Evolutionary conservation across 2,797 vertebrate species (phyloP).

Genomic region (Menidia menidia): DNA sequence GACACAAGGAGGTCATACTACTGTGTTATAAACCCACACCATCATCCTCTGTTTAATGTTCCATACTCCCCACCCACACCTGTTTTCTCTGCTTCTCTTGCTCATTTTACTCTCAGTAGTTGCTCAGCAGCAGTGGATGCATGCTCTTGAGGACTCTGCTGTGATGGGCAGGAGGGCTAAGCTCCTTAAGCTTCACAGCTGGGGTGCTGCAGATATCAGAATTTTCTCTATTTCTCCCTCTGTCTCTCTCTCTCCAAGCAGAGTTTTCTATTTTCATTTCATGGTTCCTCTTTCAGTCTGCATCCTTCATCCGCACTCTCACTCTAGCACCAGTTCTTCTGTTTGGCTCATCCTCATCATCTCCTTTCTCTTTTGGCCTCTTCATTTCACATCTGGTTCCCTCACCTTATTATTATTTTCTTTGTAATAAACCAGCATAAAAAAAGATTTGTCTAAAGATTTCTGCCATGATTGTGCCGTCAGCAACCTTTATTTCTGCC

Average conservation of each 20-base stretch:
- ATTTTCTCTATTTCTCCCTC: constrained; percentile 56
- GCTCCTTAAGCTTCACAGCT: constrained; percentile 77
- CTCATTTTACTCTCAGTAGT: constrained; percentile 55
- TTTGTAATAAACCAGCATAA: constrained; percentile 46
- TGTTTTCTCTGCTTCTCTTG: constrained; percentile 40
- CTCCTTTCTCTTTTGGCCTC: constrained; percentile 46
- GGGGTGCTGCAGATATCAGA: constrained; percentile 73
- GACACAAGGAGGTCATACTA: neutral
- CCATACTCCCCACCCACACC: constrained; percentile 30
- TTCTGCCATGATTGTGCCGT: constrained; percentile 50
- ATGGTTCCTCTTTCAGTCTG: constrained; percentile 55
- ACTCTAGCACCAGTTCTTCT: constrained; percentile 25
- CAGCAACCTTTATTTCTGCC: constrained; percentile 33
- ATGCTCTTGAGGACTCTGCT: constrained; percentile 66
- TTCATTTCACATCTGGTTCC: constrained; percentile 34
- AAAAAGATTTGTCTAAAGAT: constrained; percentile 55
- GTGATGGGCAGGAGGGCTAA: constrained; percentile 71
- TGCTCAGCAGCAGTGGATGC: constrained; percentile 60
- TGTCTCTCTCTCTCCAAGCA: constrained; percentile 43
- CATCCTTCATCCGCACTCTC: constrained; percentile 38
- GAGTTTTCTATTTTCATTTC: constrained; percentile 62
- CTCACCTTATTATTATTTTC: constrained; percentile 22
- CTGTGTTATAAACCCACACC: constrained; percentile 23
- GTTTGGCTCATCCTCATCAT: constrained; percentile 47
- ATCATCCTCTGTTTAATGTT: constrained; percentile 29